Evolutionary conservation across 64 coral and sea anemone species (phyloP).

Genomic region (Pachyseris speciosa): DNA sequence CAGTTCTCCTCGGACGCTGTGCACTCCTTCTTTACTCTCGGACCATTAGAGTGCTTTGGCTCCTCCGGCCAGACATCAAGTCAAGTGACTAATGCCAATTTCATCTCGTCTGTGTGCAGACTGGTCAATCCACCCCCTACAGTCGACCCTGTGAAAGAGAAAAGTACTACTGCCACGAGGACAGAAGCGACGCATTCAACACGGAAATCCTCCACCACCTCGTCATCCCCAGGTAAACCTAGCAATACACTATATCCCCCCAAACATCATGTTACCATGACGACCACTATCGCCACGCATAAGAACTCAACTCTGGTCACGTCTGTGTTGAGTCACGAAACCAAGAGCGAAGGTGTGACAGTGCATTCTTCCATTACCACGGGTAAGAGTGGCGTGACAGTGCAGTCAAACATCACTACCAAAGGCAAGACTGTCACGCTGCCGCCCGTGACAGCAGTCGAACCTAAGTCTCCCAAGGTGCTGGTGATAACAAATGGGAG

Average conservation of each 20-base stretch:
- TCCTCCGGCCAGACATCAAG: background rate
- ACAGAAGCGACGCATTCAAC: background rate
- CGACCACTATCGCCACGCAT: conserved; percentile 84
- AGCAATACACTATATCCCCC: background rate
- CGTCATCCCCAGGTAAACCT: background rate
- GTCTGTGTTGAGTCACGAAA: conserved; percentile 81
- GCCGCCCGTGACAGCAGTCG: conserved; percentile 23
- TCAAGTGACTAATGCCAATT: conserved; percentile 36
- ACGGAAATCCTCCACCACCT: background rate
- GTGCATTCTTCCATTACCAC: conserved; percentile 79
- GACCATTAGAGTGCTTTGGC: conserved; percentile 86
- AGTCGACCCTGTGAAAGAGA: background rate
- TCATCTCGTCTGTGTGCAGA: conserved; percentile 76
- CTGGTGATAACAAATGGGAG: conserved; percentile 50
- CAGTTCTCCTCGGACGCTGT: conserved; percentile 70
- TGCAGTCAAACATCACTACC: conserved; percentile 74
- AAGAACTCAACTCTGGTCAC: conserved; percentile 86
- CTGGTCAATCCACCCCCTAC: conserved; percentile 82
- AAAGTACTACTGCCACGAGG: background rate
- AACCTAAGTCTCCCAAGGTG: background rate
- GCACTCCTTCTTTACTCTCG: conserved; percentile 87
- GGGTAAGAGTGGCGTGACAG: conserved; percentile 72
- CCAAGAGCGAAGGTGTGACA: conserved; percentile 64
- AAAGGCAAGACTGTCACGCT: conserved; percentile 58
- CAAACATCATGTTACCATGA: conserved; percentile 81